Evolutionary conservation across 2,113 vertebrate species (phyloP).

Genomic region (Albula glossodonta): DNA sequence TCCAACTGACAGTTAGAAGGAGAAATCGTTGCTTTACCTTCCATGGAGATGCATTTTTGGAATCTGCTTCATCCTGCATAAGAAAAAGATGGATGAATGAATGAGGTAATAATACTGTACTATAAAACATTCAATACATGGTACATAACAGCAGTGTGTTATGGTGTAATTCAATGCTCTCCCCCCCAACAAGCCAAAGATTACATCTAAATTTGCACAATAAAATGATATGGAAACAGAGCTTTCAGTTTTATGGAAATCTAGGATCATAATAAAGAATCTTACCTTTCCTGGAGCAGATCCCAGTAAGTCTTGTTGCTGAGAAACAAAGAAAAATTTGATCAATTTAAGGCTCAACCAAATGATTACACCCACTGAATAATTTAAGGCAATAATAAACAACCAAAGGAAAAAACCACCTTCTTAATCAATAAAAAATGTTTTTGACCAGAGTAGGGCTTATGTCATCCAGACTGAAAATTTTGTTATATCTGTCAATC

Average conservation of each 20-base stretch:
- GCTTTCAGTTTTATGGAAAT: too few relatives aligned
- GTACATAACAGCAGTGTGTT: too few relatives aligned
- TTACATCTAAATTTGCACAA: too few relatives aligned
- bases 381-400: neutral
- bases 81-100: slow-evolving; percentile 14
- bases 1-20: neutral
- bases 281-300: slow-evolving; percentile 79
- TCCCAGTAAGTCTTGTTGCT: slow-evolving; percentile 77
- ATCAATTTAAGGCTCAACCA: neutral
- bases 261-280: slow-evolving; percentile 17
- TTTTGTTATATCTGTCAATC: too few relatives aligned
- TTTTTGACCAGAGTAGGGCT: too few relatives aligned
- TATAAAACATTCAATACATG: neutral
- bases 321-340: slow-evolving; percentile 12
- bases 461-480: too few relatives aligned
- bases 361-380: neutral
- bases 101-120: neutral
- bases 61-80: slow-evolving; percentile 86
- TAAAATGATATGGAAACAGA: too few relatives aligned
- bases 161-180: too few relatives aligned
- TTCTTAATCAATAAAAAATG: too few relatives aligned
- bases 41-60: slow-evolving; percentile 92
- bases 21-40: slow-evolving; percentile 76
- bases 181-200: too few relatives aligned
- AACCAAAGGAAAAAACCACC: too few relatives aligned